Evolutionary conservation across 2,888 invertebrate species (phyloP).

Genomic region (Caenorhabditis angaria): DNA sequence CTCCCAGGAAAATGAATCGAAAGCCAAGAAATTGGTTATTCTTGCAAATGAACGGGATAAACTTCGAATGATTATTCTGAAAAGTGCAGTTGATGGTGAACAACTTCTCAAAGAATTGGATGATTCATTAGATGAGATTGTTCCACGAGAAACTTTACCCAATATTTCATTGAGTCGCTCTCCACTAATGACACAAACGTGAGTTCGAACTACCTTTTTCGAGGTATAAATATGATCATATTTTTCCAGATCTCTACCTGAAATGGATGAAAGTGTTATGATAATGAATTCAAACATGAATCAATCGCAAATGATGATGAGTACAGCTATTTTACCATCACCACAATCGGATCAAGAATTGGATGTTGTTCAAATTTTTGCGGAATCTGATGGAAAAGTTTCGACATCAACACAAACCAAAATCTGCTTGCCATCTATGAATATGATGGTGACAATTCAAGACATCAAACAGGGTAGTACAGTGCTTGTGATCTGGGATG

Average conservation of each 20-base stretch:
- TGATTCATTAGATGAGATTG: neutral
- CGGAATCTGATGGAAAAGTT: neutral
- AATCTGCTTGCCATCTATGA: constrained; percentile 30
- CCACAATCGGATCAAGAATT: constrained; percentile 8
- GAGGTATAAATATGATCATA: neutral
- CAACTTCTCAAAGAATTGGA: constrained; percentile 4
- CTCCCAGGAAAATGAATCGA: constrained; percentile 43
- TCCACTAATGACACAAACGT: neutral
- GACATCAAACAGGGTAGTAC: constrained; percentile 64
- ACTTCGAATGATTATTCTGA: constrained; percentile 2
- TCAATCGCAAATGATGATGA: constrained; percentile 16
- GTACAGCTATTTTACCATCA: constrained; percentile 9
- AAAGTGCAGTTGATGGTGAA: neutral
- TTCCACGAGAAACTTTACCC: neutral
- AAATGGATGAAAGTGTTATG: constrained; percentile 32
- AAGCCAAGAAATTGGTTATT: constrained; percentile 26
- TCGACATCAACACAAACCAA: constrained; percentile 30
- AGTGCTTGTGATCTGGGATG: constrained; percentile 67
- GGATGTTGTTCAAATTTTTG: constrained; percentile 13
- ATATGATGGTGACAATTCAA: constrained; percentile 48
- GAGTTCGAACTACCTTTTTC: neutral
- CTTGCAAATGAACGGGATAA: neutral
- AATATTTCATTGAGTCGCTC: neutral
- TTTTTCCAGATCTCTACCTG: neutral
- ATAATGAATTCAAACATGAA: neutral